Percentiles rank a stretch among this genome's conserved stretches.
Evolutionary conservation across 2,888 invertebrate genomes (phyloP).

Genomic region (Morpho deidamia): DNA sequence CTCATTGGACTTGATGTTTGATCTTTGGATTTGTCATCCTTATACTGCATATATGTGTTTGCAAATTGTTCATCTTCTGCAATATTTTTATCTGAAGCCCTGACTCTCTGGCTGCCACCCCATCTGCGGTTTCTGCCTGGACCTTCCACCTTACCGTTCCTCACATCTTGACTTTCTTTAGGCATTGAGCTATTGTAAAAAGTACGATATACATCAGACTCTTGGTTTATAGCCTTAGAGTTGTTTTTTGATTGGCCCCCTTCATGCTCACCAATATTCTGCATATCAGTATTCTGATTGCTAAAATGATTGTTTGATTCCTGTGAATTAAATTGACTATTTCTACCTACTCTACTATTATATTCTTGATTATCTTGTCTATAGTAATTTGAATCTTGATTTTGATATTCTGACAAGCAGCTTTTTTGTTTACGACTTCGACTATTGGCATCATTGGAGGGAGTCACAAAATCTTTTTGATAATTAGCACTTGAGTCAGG

Average conservation of each 20-base stretch:
- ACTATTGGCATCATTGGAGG: slow-evolving; percentile 25
- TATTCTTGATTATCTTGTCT: slow-evolving; percentile 27
- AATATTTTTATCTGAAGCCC: slow-evolving; percentile 39
- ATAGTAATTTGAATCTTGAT: slow-evolving; percentile 27
- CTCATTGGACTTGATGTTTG: slow-evolving; percentile 45
- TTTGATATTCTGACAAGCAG: slow-evolving; percentile 30
- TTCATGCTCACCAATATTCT: slow-evolving; percentile 34
- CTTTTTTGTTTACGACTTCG: slow-evolving; percentile 31
- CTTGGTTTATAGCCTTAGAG: slow-evolving; percentile 53
- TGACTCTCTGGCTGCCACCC: slow-evolving; percentile 53
- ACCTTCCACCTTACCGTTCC: slow-evolving; percentile 49
- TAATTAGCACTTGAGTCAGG: slow-evolving; percentile 9
- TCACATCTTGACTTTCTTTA: slow-evolving; percentile 55
- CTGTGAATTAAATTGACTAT: slow-evolving; percentile 20
- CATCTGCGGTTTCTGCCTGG: slow-evolving; percentile 48
- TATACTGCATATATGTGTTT: slow-evolving; percentile 48
- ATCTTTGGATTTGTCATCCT: slow-evolving; percentile 42
- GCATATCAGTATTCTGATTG: slow-evolving; percentile 23
- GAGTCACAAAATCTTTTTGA: slow-evolving; percentile 13
- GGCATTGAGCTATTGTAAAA: slow-evolving; percentile 62
- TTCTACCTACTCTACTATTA: slow-evolving; percentile 19
- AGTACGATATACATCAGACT: slow-evolving; percentile 49
- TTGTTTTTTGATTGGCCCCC: slow-evolving; percentile 49
- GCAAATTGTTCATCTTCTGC: slow-evolving; percentile 68
- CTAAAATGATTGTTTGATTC: slow-evolving; percentile 20